Evolutionary conservation across 2,113 vertebrate species (phyloP).

Genomic region (Sinocyclocheilus anshuiensis): DNA sequence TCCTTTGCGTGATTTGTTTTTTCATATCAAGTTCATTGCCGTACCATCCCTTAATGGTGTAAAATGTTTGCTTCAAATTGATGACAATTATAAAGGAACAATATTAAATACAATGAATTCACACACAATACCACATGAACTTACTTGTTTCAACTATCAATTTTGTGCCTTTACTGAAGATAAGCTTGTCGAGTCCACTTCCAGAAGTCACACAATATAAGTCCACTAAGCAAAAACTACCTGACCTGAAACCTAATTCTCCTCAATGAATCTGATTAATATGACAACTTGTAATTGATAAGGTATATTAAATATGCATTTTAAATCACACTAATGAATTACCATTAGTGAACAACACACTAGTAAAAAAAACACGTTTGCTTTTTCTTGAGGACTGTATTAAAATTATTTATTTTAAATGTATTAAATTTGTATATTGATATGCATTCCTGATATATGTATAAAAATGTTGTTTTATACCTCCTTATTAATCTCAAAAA

Average conservation of each 20-base stretch:
- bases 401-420: neutral
- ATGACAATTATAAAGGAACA: neutral
- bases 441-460: neutral
- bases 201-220: constrained; percentile 27
- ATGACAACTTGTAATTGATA: neutral
- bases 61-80: too few relatives aligned
- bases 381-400: neutral
- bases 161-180: constrained; percentile 39
- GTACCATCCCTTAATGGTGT: neutral
- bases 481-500: neutral
- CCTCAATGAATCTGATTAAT: neutral
- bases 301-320: neutral
- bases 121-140: neutral
- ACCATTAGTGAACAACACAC: neutral
- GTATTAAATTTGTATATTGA: neutral
- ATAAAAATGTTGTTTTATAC: too few relatives aligned
- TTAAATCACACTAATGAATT: neutral
- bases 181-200: constrained; percentile 8
- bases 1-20: neutral
- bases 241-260: neutral
- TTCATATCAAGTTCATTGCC: neutral
- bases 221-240: constrained; percentile 12
- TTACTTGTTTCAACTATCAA: constrained; percentile 42
- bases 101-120: neutral
- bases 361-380: neutral